Evolutionary conservation across 2,113 vertebrate species (phyloP).

Genomic region (Triplophysa dalaica): DNA sequence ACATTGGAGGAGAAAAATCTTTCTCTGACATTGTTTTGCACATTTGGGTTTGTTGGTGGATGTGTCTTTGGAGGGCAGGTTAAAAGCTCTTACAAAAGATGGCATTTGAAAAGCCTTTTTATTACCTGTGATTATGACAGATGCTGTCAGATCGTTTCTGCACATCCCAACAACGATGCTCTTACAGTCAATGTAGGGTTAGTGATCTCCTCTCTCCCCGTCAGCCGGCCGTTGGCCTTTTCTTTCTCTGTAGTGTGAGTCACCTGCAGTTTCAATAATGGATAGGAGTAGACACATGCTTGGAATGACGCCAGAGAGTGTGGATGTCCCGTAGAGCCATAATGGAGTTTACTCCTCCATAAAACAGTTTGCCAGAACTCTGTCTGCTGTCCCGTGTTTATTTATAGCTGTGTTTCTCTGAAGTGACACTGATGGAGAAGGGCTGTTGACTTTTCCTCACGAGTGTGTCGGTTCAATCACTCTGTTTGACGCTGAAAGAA

Average conservation of each 20-base stretch:
- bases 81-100: too few relatives aligned
- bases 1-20: too few relatives aligned
- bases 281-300: conserved; percentile 32
- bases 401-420: conserved; percentile 43
- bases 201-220: background rate
- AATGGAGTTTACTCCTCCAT: conserved; percentile 47
- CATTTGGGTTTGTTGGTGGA: too few relatives aligned
- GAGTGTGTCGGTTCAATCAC: conserved; percentile 30
- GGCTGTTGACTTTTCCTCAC: conserved; percentile 45
- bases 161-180: background rate
- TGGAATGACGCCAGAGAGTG: conserved; percentile 43
- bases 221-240: background rate
- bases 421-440: conserved; percentile 52
- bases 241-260: conserved; percentile 14
- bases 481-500: background rate
- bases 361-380: conserved; percentile 31
- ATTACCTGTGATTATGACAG: background rate
- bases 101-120: too few relatives aligned
- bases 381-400: conserved; percentile 43
- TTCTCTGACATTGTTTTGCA: too few relatives aligned
- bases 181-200: background rate
- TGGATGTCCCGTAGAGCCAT: conserved; percentile 29
- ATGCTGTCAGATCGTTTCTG: background rate
- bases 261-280: conserved; percentile 44
- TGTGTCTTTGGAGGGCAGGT: too few relatives aligned